Evolutionary conservation across 2,113 vertebrate genomes (phyloP).

Genomic region (Eonycteris spelaea): DNA sequence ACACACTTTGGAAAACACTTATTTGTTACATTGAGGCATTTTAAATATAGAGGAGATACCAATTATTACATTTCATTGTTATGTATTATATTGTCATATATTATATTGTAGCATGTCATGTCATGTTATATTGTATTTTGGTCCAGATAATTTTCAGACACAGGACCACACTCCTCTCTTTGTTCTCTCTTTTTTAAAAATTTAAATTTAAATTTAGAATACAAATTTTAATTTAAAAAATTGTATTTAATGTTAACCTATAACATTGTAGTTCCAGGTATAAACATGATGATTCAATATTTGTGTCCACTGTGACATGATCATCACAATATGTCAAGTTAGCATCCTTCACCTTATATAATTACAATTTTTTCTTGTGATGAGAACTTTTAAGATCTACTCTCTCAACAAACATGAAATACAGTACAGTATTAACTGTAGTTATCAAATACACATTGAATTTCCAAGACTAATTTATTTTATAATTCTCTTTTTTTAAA

Average conservation of each 20-base stretch:
- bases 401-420: not conserved
- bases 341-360: not conserved
- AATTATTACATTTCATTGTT: not conserved
- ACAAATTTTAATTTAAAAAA: too few relatives aligned
- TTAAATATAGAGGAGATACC: not conserved
- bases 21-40: not conserved
- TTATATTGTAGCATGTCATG: not conserved
- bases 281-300: not conserved
- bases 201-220: too few relatives aligned
- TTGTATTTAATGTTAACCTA: not conserved
- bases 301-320: not conserved
- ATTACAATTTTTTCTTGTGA: not conserved
- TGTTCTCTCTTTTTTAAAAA: not conserved
- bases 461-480: not conserved
- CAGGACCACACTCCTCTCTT: not conserved
- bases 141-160: not conserved
- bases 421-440: not conserved
- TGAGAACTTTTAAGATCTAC: not conserved
- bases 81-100: not conserved
- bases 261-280: not conserved
- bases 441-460: not conserved
- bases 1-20: not conserved
- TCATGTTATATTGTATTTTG: not conserved
- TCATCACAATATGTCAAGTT: not conserved
- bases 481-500: not conserved